Evolutionary conservation across 2,797 vertebrate genomes (phyloP).

Genomic region (Megaceryle alcyon): DNA sequence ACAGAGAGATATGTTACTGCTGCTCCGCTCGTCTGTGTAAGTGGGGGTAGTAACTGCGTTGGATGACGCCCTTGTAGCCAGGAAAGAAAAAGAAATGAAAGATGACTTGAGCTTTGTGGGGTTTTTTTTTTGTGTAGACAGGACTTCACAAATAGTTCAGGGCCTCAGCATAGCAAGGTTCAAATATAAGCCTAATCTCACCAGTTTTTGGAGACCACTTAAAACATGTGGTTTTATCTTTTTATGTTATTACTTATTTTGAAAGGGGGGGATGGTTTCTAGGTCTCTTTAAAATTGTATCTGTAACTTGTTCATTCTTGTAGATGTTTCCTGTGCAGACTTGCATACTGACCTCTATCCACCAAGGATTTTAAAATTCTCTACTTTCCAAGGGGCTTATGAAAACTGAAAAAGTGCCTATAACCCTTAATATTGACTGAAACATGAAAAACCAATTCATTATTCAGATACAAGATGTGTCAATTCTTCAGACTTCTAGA

Average conservation of each 20-base stretch:
- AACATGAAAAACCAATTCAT: background rate
- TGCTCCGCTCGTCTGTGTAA: background rate
- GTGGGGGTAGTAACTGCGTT: background rate
- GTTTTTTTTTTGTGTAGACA: background rate
- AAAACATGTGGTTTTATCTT: background rate
- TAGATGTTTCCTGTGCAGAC: background rate
- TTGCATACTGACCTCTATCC: background rate
- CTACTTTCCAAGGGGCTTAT: background rate
- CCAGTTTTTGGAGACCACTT: background rate
- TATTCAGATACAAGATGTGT: background rate
- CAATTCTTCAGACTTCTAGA: background rate
- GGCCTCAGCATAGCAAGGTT: background rate
- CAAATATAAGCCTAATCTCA: background rate
- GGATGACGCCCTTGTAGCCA: background rate
- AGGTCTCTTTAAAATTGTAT: background rate
- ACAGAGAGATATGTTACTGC: background rate
- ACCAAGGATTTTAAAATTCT: background rate
- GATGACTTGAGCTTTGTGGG: no score
- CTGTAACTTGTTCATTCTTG: background rate
- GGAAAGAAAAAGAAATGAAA: background rate
- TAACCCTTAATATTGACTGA: background rate
- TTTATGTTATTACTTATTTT: background rate
- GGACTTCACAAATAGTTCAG: background rate
- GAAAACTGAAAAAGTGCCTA: background rate
- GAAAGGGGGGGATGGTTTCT: background rate